phyloP scores from a whole-genome alignment of 2,113 vertebrate species.

The Chrysemys picta region DNA sequence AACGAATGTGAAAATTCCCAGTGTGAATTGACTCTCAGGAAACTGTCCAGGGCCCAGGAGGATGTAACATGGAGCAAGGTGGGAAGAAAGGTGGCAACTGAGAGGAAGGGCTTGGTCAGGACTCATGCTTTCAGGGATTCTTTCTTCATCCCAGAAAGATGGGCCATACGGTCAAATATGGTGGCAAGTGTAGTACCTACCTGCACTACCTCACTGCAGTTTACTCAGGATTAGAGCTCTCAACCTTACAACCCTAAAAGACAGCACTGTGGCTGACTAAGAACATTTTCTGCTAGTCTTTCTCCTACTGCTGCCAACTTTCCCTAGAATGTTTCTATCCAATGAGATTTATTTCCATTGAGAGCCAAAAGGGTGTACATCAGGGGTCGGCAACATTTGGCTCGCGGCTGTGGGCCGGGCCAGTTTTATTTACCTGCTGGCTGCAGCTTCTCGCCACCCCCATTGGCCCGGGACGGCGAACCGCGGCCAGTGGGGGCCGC shows the following conservation, averaged over 20 bases:
- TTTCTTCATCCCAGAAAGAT: fast-evolving
- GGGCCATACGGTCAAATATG: neutral
- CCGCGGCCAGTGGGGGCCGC: too few relatives aligned
- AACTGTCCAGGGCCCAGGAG: neutral
- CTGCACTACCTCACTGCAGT: neutral
- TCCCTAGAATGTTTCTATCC: neutral
- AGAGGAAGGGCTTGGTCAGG: neutral
- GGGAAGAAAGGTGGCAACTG: neutral
- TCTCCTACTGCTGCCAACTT: neutral
- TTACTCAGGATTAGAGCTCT: neutral
- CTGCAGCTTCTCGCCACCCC: too few relatives aligned
- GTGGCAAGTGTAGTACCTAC: neutral
- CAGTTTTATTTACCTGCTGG: too few relatives aligned
- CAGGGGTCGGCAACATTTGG: too few relatives aligned
- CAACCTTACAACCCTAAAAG: neutral
- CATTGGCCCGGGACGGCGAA: too few relatives aligned
- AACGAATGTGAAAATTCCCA: neutral
- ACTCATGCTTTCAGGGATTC: fast-evolving
- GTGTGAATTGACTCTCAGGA: neutral
- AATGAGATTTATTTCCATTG: neutral
- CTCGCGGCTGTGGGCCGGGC: too few relatives aligned
- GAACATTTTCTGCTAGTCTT: neutral
- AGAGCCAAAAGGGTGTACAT: neutral
- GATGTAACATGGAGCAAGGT: fast-evolving
- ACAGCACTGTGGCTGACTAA: neutral